Conservation (phyloP, 2,888 invertebrate genomes). For the Polietes domitor region DNA sequence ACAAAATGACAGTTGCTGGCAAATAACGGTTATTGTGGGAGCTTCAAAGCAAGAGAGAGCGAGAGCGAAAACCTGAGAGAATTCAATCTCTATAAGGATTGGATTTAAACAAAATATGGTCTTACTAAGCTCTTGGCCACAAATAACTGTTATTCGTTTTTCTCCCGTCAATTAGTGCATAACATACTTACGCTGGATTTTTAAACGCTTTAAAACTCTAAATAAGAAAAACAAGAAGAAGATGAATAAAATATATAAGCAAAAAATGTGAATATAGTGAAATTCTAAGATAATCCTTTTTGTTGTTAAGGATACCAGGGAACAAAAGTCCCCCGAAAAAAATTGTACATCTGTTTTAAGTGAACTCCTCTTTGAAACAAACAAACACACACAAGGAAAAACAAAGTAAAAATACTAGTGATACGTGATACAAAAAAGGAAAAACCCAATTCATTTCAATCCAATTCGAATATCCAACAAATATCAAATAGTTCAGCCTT, state of each 20-base stretch:
- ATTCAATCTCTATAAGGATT: not conserved
- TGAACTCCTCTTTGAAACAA: not conserved
- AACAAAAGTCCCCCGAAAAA: conserved; percentile 1
- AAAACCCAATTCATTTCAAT: too few relatives aligned
- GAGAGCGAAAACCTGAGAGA: conserved; percentile 10
- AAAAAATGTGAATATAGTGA: conserved; percentile 56
- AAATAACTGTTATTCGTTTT: conserved; percentile 70
- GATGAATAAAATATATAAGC: conserved; percentile 44
- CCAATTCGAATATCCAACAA: not conserved
- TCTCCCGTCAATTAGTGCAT: conserved; percentile 79
- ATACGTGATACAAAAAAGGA: not conserved
- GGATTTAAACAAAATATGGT: conserved; percentile 34
- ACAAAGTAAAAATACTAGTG: conserved; percentile 23
- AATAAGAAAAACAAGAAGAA: conserved; percentile 54
- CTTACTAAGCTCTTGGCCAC: conserved; percentile 36
- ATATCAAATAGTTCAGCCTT: conserved; percentile 25
- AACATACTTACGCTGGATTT: conserved; percentile 68
- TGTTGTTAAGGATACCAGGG: conserved; percentile 72
- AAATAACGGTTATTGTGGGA: conserved; percentile 53
- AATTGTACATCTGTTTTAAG: not conserved
- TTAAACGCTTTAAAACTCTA: conserved; percentile 49
- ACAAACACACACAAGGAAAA: conserved; percentile 13
- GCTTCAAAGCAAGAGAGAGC: not conserved
- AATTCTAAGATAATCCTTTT: conserved; percentile 69
- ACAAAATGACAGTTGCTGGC: conserved; percentile 37